Evolutionary conservation across 2,113 vertebrate genomes (phyloP).

Genomic region (Hippocampus mohnikei): DNA sequence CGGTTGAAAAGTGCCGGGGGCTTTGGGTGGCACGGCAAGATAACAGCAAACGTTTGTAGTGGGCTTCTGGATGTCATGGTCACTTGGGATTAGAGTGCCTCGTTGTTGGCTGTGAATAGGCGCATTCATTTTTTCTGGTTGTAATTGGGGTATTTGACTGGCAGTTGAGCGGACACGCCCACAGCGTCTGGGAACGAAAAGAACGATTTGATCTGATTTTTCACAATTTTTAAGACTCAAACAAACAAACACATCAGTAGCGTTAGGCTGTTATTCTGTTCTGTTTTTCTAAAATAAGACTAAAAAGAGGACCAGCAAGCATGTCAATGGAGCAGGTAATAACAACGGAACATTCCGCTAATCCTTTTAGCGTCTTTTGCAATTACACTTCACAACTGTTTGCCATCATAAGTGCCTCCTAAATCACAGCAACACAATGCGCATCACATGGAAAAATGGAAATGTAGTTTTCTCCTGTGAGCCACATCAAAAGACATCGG

Average conservation of each 20-base stretch:
- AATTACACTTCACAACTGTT: constrained; percentile 33
- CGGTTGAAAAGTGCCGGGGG: too few species aligned
- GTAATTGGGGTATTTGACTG: not conserved
- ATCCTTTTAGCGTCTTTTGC: constrained; percentile 54
- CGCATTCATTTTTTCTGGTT: not conserved
- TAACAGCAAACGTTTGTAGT: too few species aligned
- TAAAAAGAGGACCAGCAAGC: constrained; percentile 47
- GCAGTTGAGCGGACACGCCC: too few species aligned
- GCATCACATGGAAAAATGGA: not conserved
- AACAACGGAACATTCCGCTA: constrained; percentile 44
- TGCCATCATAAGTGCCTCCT: not conserved
- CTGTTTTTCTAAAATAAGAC: constrained; percentile 25
- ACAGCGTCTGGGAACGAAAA: too few species aligned
- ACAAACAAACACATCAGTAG: not conserved
- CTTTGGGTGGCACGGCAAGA: too few species aligned
- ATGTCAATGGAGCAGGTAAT: constrained; percentile 36
- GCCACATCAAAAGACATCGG: not conserved
- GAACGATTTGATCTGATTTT: too few species aligned
- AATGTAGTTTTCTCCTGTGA: not conserved
- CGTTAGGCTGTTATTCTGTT: not conserved
- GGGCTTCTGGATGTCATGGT: too few species aligned
- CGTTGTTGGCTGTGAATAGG: not conserved
- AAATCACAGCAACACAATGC: not conserved
- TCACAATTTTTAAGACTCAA: too few species aligned
- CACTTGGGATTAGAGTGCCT: not conserved